phyloP scores from a whole-genome alignment of 2,888 invertebrate species.

The Drosophila mimetica region DNA sequence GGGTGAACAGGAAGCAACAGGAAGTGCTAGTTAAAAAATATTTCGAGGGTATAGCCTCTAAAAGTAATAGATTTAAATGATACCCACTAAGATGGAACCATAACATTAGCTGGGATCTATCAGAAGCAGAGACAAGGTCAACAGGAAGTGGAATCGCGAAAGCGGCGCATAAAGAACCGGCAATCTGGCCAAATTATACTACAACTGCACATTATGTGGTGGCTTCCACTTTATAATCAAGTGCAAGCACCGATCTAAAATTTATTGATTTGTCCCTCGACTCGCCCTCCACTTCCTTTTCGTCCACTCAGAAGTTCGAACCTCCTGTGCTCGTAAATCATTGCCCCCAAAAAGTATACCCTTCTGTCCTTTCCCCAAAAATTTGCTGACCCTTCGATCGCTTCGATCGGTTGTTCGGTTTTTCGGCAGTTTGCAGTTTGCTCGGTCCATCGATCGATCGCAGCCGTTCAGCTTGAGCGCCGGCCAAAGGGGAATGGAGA shows the following conservation, averaged over 20 bases:
- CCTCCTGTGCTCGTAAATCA: slow-evolving; percentile 62
- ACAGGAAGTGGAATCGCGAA: slow-evolving; percentile 61
- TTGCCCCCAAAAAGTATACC: slow-evolving; percentile 46
- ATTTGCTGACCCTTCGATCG: slow-evolving; percentile 52
- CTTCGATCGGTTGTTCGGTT: not conserved
- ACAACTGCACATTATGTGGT: slow-evolving; percentile 56
- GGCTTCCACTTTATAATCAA: slow-evolving; percentile 67
- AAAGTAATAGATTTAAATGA: slow-evolving; percentile 71
- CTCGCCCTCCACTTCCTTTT: not conserved
- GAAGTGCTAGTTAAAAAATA: too few relatives aligned
- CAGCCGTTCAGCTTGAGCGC: slow-evolving; percentile 35
- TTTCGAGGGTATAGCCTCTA: too few relatives aligned
- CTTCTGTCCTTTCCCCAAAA: slow-evolving; percentile 28
- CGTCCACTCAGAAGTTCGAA: not conserved
- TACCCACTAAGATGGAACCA: slow-evolving; percentile 86
- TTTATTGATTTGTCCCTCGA: slow-evolving; percentile 68
- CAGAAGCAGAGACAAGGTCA: slow-evolving; percentile 43
- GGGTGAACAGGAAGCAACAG: slow-evolving; percentile 27
- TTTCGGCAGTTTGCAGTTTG: slow-evolving; percentile 5
- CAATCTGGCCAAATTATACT: slow-evolving; percentile 61
- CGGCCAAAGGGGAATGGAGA: slow-evolving; percentile 15
- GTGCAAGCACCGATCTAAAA: slow-evolving; percentile 63
- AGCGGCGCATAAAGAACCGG: slow-evolving; percentile 26
- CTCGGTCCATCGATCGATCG: slow-evolving; percentile 35
- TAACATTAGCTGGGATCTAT: not conserved